phyloP scores from a whole-genome alignment of 2,888 invertebrate species.

The Sussaba pulchella region DNA sequence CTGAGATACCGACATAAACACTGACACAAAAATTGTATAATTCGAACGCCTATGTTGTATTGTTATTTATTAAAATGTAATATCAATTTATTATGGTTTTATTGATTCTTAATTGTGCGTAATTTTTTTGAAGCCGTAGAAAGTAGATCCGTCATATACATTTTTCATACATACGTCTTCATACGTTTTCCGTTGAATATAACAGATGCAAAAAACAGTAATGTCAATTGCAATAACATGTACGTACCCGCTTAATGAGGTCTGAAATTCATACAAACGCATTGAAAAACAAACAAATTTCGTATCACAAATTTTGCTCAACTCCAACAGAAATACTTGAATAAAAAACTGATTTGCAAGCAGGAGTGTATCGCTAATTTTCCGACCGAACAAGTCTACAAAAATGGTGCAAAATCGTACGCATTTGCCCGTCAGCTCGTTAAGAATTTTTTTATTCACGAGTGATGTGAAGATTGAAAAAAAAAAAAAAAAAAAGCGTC shows the following conservation, averaged over 20 bases:
- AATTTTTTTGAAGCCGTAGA: no score
- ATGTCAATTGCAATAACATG: slow-evolving; percentile 34
- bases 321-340: neutral
- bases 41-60: no score
- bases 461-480: slow-evolving; percentile 20
- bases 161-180: no score
- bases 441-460: slow-evolving; percentile 32
- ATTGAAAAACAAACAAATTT: neutral
- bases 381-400: neutral
- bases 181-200: no score
- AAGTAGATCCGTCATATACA: no score
- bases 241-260: neutral
- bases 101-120: no score
- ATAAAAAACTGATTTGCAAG: neutral
- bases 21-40: no score
- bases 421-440: slow-evolving; percentile 24
- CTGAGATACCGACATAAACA: no score
- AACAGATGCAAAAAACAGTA: no score
- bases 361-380: slow-evolving; percentile 8
- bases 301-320: neutral
- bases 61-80: no score
- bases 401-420: slow-evolving; percentile 9
- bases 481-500: slow-evolving; percentile 26
- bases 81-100: no score
- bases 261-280: slow-evolving; percentile 10